Base-by-base conservation (phyloP, 2,113 vertebrate genomes). In the Xiphorhynchus elegans region DNA sequence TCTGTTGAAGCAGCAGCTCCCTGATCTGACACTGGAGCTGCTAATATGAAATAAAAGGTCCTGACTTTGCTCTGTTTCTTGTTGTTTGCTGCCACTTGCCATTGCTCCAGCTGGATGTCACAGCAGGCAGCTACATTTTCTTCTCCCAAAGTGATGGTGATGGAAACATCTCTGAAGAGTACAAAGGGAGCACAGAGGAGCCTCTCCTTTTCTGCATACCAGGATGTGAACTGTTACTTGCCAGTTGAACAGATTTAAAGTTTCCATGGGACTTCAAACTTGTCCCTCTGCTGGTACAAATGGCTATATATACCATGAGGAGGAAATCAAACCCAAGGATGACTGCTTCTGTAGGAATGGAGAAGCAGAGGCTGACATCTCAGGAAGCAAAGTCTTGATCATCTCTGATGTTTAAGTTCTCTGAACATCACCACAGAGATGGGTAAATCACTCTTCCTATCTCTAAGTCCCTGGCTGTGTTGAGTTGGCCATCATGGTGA, bases 401-500 rank as follows among this genome's bases (percentile, higher is more conserved):
- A 12, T 5, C 11, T 77, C 72, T 77, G 26, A 66, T 47, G 26
- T 77, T 64, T 31, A 76, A 49, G 11, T 33, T 69, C 37, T 70
- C n/a, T 26, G 31, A 82, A 44, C 13, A 58, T 29, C 37, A 55
- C 5, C 19, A 7, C 42, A 85, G 26, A 62, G 17, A 84, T 47
- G 24, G 11, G 4, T 63, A 84, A 56, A 66, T 24, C 13, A 15
- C 21, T 55, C 23, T 53, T 50, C 29, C 17, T 39, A 33, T 17
- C 49, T 68, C 1, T 24, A 63, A 77, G 29, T 58, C 12, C 12
- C 40, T 64, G 14, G 5, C 12, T 53, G 17, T 10, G 13, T 19
- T 81, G 35, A 81, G 24, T 2, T 81, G 24, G 13, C n/a, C 2
- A 1, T 44, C 1, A 1, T 0, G 1, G 53, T 33, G 17, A 42